Base-by-base conservation (phyloP, 1,140 invertebrate genomes). In the Oedothorax gibbosus region DNA sequence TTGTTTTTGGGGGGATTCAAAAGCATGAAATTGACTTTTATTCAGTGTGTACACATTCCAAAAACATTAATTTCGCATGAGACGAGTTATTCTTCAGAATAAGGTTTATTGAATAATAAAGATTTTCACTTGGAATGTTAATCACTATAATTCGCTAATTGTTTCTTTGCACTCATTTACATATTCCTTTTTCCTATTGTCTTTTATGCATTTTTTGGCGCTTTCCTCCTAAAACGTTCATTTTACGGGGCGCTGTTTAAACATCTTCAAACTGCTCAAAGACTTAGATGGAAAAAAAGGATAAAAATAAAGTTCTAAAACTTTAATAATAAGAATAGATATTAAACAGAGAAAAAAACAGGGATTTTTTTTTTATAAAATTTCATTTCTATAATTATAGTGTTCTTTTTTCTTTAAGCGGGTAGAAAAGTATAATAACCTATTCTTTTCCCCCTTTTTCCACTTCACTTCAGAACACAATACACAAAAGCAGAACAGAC, bases 311-410 rank as follows among this genome's bases (percentile, higher is more conserved):
- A 18, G 20, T 73, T 66, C 5, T 35, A 50, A 20, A 83, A 71
- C 21, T 54, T 72, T 75, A 20, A 54, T 75, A 83, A 83, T 83
- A 83, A 83, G 81, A 83, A 83, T 54, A 73, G 35, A 35, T 83
- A 83, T 83, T 83, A 83, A 83, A 83, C 75, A 83, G 56, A 66
- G 66, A 75, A 66, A 35, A 50, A 77, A 49, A 77, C 62, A 77
- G 12, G 14, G 15, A 9, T 77, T 49, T 64, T 77, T 73, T 56
- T 64, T 66, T 66, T 78, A 64, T n/a, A 73, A 83, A 75, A 75
- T 83, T 83, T 83, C 81, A 83, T 83, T 83, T 83, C 71, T 75
- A 71, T 72, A 83, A 83, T 83, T 83, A 83, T 83, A 75, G 57
- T 60, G 68, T 83, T 75, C 71, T 80, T 62, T 75, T 75, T 83